phyloP scores from a whole-genome alignment of 2,797 vertebrate genomes.

The Melanogrammus aeglefinus region DNA sequence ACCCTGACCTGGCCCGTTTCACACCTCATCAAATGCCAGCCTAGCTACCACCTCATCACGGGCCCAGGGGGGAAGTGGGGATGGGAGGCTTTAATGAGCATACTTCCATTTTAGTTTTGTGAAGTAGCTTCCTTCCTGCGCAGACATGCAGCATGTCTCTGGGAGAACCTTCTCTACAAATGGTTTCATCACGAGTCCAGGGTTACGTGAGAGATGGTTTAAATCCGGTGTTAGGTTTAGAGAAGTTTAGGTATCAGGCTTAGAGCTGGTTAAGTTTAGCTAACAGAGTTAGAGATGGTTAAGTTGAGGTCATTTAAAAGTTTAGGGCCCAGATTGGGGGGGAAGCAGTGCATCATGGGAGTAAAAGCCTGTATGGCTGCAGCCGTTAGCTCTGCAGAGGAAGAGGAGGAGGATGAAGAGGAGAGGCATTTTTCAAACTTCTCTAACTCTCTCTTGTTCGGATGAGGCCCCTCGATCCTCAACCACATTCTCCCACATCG shows the following conservation, averaged over 20 bases:
- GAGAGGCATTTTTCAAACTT: constrained; percentile 59
- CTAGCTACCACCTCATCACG: constrained; percentile 69
- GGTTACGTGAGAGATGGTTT: background rate
- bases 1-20: constrained; percentile 47
- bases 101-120: constrained; percentile 27
- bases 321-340: background rate
- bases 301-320: background rate
- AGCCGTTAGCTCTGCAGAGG: constrained; percentile 19
- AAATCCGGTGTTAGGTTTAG: too few relatives aligned
- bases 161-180: background rate
- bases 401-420: constrained; percentile 11
- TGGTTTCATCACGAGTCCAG: background rate
- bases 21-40: constrained; percentile 59
- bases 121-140: constrained; percentile 20
- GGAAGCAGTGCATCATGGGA: background rate
- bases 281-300: background rate
- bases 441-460: constrained; percentile 23
- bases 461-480: constrained; percentile 52
- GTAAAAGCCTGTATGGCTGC: background rate
- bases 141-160: constrained; percentile 20
- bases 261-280: background rate
- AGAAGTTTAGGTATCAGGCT: background rate
- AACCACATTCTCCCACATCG: constrained; percentile 62
- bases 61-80: constrained; percentile 33
- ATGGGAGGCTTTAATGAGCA: constrained; percentile 15